Evolutionary conservation across 2,888 invertebrate genomes (phyloP), one percentile per base, ranked within the genome.

Genomic region (Trachelus iudaicus): DNA sequence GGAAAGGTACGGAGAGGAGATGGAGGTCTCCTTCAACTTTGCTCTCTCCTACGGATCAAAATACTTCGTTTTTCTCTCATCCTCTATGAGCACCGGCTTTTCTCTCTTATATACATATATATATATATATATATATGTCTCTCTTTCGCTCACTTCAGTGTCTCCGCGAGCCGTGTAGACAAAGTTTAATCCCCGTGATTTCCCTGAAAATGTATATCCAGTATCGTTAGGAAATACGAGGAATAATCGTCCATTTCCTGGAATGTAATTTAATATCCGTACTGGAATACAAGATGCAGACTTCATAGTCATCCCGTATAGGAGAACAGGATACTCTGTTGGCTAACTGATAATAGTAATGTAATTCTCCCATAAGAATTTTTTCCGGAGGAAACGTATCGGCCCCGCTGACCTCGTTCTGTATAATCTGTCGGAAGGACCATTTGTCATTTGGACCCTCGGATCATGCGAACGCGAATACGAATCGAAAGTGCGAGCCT

Each of bases 391-490:
- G 2, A 23, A 23, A 23, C 23, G 9, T 56, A 23, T 56, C 23
- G 23, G 56, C 56, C 56, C 15, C 9, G 56, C 56, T 23, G 56
- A 56, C 56, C 56, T 56, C 56, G 56, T 56, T 56, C 56, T 23
- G 23, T 56, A 23, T 56, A 56, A 56, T 56, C 56, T 23, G 23
- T 56, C 23, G 23, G 23, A 23, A 56, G 23, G 23, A 56, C 0
- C 56, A 56, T 56, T 56, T 23, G 23, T 56, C 56, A 23, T 23
- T 56, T 56, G 34, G 0, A 4, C 31, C 31, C 71, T 9, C 78
- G 76, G 77, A 77, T 69, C 76, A 82, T 83, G 85, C 83, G 83
- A 86, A 84, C 85, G 82, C 80, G 82, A 82, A 84, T 81, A 78
- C 80, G 80, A 78, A 84, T 84, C 77, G 81, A 37, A 81, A 69